A percentile compares a stretch with the other conserved stretches of the same genome.
Evolutionary conservation across 2,113 vertebrate species (phyloP).

Genomic region (Dicaeum eximium): DNA sequence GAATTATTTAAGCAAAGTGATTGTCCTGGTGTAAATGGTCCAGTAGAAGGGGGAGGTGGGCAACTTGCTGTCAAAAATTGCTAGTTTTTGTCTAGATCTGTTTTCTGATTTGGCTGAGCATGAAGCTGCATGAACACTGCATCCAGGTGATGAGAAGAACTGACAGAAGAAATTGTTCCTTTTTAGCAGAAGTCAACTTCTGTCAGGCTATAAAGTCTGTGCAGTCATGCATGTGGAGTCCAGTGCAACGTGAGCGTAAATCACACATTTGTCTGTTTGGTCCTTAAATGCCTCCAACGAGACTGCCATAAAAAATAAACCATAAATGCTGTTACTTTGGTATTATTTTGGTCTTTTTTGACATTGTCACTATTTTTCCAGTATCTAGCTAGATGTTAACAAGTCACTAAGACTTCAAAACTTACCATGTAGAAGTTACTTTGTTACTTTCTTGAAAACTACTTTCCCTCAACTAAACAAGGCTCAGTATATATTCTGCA

Average conservation of each 20-base stretch:
- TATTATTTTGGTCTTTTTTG: neutral
- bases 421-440: neutral
- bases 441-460: neutral
- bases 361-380: neutral
- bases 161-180: neutral
- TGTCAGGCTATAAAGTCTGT: neutral
- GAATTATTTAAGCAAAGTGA: neutral
- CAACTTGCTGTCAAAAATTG: neutral
- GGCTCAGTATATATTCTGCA: neutral
- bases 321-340: neutral
- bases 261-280: neutral
- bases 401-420: neutral
- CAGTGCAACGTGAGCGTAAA: rapidly evolving
- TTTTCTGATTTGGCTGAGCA: neutral
- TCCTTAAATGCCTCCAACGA: neutral
- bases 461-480: neutral
- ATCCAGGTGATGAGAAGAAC: neutral
- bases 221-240: neutral
- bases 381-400: neutral
- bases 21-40: neutral
- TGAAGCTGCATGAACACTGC: neutral
- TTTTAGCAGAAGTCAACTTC: neutral
- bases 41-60: neutral
- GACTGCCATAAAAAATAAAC: neutral
- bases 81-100: neutral